Evolutionary conservation across 2,797 vertebrate species (phyloP).

Genomic region (Takifugu ocellatus): DNA sequence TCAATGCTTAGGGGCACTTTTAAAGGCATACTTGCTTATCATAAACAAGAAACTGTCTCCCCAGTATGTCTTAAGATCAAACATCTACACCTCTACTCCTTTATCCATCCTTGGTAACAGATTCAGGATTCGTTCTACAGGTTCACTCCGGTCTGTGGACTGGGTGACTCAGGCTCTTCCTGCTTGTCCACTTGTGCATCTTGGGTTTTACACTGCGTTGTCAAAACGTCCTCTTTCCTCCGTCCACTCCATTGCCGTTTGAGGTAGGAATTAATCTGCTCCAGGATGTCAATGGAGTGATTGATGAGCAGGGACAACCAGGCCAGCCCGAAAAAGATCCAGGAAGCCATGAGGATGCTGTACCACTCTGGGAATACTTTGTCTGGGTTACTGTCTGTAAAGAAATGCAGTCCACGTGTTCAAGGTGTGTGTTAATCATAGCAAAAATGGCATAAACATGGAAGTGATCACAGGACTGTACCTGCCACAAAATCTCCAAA

Average conservation of each 20-base stretch:
- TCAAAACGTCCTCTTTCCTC: neutral
- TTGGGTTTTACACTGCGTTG: conserved; percentile 8
- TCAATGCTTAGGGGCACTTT: no score
- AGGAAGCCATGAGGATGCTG: conserved; percentile 80
- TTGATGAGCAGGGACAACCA: conserved; percentile 90
- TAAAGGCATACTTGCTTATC: no score
- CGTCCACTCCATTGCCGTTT: conserved; percentile 23
- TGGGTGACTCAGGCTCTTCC: conserved; percentile 27
- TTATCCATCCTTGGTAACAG: no score
- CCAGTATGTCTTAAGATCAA: no score
- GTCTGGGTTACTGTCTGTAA: conserved; percentile 81
- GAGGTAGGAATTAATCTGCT: conserved; percentile 67
- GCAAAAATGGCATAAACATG: no score
- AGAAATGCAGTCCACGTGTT: no score
- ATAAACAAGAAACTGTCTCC: no score
- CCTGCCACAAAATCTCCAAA: conserved; percentile 92
- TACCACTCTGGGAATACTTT: conserved; percentile 84
- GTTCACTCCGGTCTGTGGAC: no score
- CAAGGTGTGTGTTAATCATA: no score
- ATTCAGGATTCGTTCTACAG: no score
- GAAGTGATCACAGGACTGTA: conserved; percentile 35
- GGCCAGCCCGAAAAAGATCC: conserved; percentile 95
- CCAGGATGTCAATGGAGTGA: conserved; percentile 82
- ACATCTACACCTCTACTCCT: no score
- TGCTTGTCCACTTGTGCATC: conserved; percentile 47